Conservation (phyloP, 2,797 vertebrate genomes). For the Schizopygopsis pylzovi region DNA sequence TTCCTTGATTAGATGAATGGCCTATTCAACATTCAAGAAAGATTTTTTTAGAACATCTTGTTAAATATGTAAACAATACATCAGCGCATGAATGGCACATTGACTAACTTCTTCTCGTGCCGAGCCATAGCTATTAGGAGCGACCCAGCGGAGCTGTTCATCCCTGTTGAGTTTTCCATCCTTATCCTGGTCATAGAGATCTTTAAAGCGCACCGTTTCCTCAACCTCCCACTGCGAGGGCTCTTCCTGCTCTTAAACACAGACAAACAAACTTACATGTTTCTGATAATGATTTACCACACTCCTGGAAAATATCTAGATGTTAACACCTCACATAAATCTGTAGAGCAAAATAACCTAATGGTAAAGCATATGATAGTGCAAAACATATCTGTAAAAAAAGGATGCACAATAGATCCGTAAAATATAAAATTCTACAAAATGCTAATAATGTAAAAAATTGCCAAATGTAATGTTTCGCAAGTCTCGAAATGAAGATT, state of each 20-base stretch:
- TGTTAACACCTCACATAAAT: neutral
- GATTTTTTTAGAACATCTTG: neutral
- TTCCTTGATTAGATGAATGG: conserved; percentile 90
- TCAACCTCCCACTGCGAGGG: conserved; percentile 95
- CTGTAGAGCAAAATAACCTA: neutral
- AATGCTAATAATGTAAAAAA: neutral
- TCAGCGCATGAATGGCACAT: too few species aligned
- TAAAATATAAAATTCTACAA: too few species aligned
- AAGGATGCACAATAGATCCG: too few species aligned
- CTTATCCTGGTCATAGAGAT: conserved; percentile 91
- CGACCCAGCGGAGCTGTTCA: conserved; percentile 93
- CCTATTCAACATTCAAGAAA: conserved; percentile 74
- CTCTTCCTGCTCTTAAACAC: conserved; percentile 74
- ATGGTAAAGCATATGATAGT: neutral
- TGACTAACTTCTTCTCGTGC: conserved; percentile 90
- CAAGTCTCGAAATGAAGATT: neutral
- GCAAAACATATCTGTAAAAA: neutral
- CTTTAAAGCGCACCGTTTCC: conserved; percentile 91
- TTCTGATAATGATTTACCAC: neutral
- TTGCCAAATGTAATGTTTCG: neutral
- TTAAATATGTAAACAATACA: neutral
- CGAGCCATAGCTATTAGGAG: conserved; percentile 92
- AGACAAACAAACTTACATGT: neutral
- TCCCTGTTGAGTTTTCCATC: conserved; percentile 87
- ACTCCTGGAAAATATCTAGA: neutral